Base-by-base conservation (phyloP, 2,113 vertebrate species). In the Tragelaphus imberbis region DNA sequence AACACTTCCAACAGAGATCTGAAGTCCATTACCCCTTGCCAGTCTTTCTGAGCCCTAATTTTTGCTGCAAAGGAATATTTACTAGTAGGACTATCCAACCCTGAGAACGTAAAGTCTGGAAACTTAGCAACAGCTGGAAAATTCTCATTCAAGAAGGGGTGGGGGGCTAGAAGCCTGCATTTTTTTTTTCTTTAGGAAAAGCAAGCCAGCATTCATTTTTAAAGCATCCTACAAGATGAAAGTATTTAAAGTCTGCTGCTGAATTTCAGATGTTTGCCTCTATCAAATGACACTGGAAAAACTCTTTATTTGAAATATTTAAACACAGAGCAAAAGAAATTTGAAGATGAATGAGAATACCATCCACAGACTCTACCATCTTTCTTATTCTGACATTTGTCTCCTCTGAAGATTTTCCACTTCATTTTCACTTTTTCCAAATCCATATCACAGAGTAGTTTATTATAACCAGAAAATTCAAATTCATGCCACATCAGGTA, bases 221-320 rank as follows among this genome's bases (percentile, higher is more conserved):
- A 80, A 95, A 96, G 30, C 77, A 75, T 84, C 8, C 59, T 96
- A 44, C 27, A 82, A 88, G 61, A 89, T 75, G n/a, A 75, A 61
- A 91, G 1, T 96, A 93, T 90, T 95, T 98, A 93, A 49, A 49
- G 17, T 96, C 13, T 96, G 58, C 88, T 86, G 65, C 77, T 93
- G 71, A 97, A 94, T 93, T 97, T 96, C 95, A 77, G 91, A 97
- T 94, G 40, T 92, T 98, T 97, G 58, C 81, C 56, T 95, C 71
- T 90, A 88, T 89, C n/a, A 49, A 95, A 94, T 86, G 95, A 94
- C 84, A 97, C 56, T 96, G 81, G 95, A 97, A 98, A 98, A 98
- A 92, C 71, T 95, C 94, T 95, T 49, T 51, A 56, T 97, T 98
- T 98, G 61, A 96, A 97, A 85, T 95, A 97, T 96, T 97, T 95